Evolutionary conservation across 2,888 invertebrate species (phyloP), one percentile per base, ranked within the genome.

Genomic region (Morinoia aosen): DNA sequence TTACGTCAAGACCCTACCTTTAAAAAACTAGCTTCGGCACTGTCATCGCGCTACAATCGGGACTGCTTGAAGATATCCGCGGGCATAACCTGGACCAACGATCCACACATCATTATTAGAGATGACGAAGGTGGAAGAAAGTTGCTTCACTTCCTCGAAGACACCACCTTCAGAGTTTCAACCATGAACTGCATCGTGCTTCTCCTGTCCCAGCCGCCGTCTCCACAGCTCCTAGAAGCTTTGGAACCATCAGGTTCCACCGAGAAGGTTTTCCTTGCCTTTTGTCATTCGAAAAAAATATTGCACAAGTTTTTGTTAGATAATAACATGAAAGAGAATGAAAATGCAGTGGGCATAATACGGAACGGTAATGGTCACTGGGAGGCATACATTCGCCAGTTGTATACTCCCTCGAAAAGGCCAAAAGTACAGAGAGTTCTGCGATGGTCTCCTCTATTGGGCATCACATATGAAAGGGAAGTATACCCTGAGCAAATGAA

Each of bases 401-500:
- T 96, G 16, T 90, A 95, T 19, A 95, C 95, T 48, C 91, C 95
- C 14, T 95, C 95, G n/a, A 95, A 96, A 11, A 58, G 58, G 7
- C 95, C 96, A 10, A 58, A 95, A 40, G 90, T 96, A 2, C 11
- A 64, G 5, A 95, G 48, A 95, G 58, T 39, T 57, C 11, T 61
- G 14, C 19, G 25, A 14, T 95, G 95, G 95, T 91, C 7, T 39
- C 61, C 95, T 12, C 33, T 8, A 48, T 25, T 16, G 12, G 40
- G 3, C 0, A 57, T 95, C 19, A 58, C 12, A 14, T 39, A 57
- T n/a, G 58, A 95, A 39, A 56, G 40, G 14, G 95, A 96, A 25
- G 39, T 96, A 4, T 96, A 96, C 95, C 96, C 96, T 11, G 96
- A 96, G 48, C 96, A 96, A 93, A 96, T 96, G 96, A 93, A n/a